Evolutionary conservation across 2,113 vertebrate species (phyloP).

Genomic region (Lates calcarifer): DNA sequence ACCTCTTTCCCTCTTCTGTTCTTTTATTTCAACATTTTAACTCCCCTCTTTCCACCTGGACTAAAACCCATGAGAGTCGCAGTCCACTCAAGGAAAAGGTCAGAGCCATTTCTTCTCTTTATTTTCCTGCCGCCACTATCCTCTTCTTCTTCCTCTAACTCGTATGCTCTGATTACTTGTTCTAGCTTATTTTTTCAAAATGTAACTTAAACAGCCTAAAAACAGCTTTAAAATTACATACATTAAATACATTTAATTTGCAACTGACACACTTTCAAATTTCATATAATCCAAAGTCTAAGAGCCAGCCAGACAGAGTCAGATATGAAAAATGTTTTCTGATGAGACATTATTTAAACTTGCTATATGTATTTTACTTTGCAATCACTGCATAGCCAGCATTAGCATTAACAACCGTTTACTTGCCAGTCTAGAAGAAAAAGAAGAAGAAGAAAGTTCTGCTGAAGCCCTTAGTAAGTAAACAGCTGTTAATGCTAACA

Average conservation of each 20-base stretch:
- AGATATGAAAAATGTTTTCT: conserved; percentile 23
- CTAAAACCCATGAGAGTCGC: conserved; percentile 67
- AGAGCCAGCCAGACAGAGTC: conserved; percentile 4
- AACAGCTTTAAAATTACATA: not conserved
- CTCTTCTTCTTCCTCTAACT: conserved; percentile 6
- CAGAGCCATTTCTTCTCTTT: conserved; percentile 68
- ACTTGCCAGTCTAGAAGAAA: too few species aligned
- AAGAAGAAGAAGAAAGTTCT: too few species aligned
- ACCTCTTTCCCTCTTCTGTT: conserved; percentile 47
- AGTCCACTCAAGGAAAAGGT: conserved; percentile 80
- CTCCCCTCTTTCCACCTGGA: conserved; percentile 51
- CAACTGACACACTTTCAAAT: not conserved
- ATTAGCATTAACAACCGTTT: too few species aligned
- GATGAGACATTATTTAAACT: conserved; percentile 2
- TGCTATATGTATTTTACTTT: too few species aligned
- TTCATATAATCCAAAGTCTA: conserved; percentile 1
- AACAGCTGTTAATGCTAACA: too few species aligned
- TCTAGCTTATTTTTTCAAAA: not conserved
- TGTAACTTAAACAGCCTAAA: not conserved
- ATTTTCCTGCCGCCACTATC: conserved; percentile 10
- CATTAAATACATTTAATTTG: not conserved
- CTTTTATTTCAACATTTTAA: conserved; percentile 70
- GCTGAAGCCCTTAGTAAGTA: too few species aligned
- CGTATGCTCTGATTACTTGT: not conserved
- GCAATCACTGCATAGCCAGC: too few species aligned